Evolutionary conservation across 1,140 invertebrate genomes (phyloP).

Genomic region (Drosophila punjabiensis): DNA sequence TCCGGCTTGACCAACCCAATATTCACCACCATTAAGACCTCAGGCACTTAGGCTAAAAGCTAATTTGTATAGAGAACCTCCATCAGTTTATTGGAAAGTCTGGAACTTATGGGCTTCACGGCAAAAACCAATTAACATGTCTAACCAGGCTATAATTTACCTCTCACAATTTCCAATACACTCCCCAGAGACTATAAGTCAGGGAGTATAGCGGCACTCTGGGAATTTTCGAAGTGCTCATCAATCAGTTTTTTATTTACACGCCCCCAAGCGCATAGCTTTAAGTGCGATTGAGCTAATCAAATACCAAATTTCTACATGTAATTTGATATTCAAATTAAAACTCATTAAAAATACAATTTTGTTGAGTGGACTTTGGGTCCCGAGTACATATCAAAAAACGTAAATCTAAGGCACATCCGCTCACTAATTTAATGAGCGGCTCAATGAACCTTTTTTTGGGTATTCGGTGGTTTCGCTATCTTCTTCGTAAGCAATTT

Average conservation of each 20-base stretch:
- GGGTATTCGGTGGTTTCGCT: neutral
- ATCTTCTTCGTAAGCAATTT: constrained; percentile 43
- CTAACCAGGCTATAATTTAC: constrained; percentile 22
- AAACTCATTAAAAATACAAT: constrained; percentile 44
- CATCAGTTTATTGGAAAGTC: constrained; percentile 14
- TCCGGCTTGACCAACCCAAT: constrained; percentile 32
- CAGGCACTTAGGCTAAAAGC: constrained; percentile 32
- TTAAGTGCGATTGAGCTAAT: constrained; percentile 20
- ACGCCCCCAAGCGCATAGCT: neutral
- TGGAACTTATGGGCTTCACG: constrained; percentile 14
- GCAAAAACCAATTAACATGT: constrained; percentile 40
- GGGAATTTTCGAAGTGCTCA: constrained; percentile 36
- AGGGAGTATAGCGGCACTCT: constrained; percentile 1
- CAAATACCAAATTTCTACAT: constrained; percentile 14
- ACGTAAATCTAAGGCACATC: constrained; percentile 57
- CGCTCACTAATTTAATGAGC: constrained; percentile 72
- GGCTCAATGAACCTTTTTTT: constrained; percentile 60
- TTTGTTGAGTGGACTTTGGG: constrained; percentile 3
- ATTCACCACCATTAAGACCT: constrained; percentile 7
- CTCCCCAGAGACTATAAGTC: constrained; percentile 2
- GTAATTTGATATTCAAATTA: constrained; percentile 60
- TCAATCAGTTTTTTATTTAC: constrained; percentile 37
- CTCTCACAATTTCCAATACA: neutral
- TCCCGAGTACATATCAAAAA: constrained; percentile 19
- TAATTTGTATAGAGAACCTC: constrained; percentile 18